Evolutionary conservation across 2,888 invertebrate genomes (phyloP), one percentile per base, ranked within the genome.

Genomic region (Tiphia femorata): DNA sequence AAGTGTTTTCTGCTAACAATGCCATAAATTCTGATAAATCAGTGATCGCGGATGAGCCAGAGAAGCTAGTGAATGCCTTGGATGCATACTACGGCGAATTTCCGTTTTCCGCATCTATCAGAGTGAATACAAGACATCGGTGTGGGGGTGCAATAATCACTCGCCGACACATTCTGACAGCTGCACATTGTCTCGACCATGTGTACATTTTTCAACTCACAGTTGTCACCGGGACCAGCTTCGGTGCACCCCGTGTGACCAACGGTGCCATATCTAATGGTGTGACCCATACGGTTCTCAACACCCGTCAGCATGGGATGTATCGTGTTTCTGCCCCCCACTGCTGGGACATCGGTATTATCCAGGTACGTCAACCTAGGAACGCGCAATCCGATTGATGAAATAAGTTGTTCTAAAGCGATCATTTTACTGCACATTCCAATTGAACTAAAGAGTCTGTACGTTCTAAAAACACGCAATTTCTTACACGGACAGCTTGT

Each of bases 121-220:
- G 59, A 14, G 1, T 29, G 1, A 2, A 25, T 5, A 35, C 38
- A 12, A 1, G 16, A 0, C 64, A 66, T 30, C 43, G 46, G 10
- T 68, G 68, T 19, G 70, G 70, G 6, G 70, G 66, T 25, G 44
- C 64, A 0, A 54, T 70, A 17, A 44, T 70, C 16, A 23, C 35
- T 20, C 5, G 19, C 3, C 17, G 6, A 12, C 49, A 62, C 20
- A 59, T 70, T 5, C 29, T 68, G 0, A 68, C 70, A 2, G 70
- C 70, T 12, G 70, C 64, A 3, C 70, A 70, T 27, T 70, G 70
- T 14, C 3, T 64, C 7, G 3, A 20, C 7, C 14, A 30, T 33
- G 7, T n/a, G n/a, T n/a, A n/a, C n/a, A n/a, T n/a, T n/a, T n/a
- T n/a, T n/a, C n/a, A n/a, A n/a, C n/a, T 52, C 3, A 21, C 42